phyloP scores from a whole-genome alignment of 2,113 vertebrate genomes.

The Oplegnathus fasciatus region DNA sequence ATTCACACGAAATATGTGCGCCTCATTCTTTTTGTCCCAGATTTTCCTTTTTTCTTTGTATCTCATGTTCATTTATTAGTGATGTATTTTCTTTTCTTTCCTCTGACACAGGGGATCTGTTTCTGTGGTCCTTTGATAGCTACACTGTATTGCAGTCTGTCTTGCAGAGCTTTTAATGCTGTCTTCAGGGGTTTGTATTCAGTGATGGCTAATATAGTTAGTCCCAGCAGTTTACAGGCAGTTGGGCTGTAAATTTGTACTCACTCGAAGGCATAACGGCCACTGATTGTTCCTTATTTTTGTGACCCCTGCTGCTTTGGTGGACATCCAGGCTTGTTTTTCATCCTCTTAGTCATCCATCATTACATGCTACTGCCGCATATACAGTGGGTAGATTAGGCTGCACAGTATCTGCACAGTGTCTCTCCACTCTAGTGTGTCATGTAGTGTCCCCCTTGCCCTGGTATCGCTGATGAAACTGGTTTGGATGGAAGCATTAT shows the following conservation, averaged over 20 bases:
- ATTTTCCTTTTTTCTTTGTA: constrained; percentile 76
- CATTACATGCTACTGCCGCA: constrained; percentile 33
- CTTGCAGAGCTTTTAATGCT: constrained; percentile 73
- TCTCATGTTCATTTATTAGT: constrained; percentile 85
- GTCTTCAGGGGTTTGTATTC: constrained; percentile 72
- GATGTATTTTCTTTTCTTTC: constrained; percentile 77
- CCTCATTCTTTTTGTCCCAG: constrained; percentile 79
- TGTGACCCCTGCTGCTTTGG: constrained; percentile 64
- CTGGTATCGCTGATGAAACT: constrained; percentile 67
- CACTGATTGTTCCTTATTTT: constrained; percentile 51
- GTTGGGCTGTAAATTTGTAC: constrained; percentile 43
- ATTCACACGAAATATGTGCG: constrained; percentile 68
- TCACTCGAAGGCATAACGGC: constrained; percentile 28
- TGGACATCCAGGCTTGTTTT: constrained; percentile 64
- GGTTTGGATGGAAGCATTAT: constrained; percentile 65
- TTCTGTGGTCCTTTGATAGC: constrained; percentile 76
- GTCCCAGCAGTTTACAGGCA: constrained; percentile 69
- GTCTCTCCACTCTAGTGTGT: constrained; percentile 49
- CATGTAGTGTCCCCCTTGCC: constrained; percentile 35
- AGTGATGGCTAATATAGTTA: constrained; percentile 63
- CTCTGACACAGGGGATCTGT: constrained; percentile 71
- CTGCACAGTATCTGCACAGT: constrained; percentile 38
- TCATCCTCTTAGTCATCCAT: constrained; percentile 50
- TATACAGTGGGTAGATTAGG: constrained; percentile 44
- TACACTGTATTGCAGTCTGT: constrained; percentile 51